Evolutionary conservation across 1,140 invertebrate genomes (phyloP).

Genomic region (Scaptodrosophila lebanonensis): DNA sequence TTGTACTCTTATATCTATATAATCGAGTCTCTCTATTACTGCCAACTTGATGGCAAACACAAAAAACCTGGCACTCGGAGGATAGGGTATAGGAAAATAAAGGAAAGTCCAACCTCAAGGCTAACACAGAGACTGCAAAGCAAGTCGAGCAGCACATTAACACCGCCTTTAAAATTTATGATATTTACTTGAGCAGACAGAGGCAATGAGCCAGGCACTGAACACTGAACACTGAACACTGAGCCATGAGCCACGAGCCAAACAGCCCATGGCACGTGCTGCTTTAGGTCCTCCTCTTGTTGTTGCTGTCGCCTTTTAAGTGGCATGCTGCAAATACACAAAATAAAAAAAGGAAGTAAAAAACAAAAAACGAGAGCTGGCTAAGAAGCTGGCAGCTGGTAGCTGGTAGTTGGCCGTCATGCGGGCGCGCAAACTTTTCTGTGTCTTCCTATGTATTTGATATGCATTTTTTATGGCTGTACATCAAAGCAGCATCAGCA

Average conservation of each 20-base stretch:
- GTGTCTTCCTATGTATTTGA: slow-evolving; percentile 1
- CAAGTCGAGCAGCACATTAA: slow-evolving; percentile 52
- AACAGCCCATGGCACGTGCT: neutral
- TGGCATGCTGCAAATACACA: no score
- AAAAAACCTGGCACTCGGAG: no score
- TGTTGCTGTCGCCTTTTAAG: neutral
- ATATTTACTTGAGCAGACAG: slow-evolving; percentile 61
- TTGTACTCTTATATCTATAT: no score
- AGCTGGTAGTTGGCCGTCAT: neutral
- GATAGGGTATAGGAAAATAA: no score
- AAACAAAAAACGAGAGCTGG: slow-evolving; percentile 1
- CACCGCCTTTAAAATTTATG: slow-evolving; percentile 69
- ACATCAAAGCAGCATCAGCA: slow-evolving; percentile 24
- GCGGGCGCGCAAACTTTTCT: neutral
- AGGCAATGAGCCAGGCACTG: slow-evolving; percentile 28
- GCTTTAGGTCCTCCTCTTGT: neutral
- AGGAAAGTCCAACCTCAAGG: slow-evolving; percentile 4
- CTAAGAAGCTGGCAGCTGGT: neutral
- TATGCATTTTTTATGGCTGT: slow-evolving; percentile 44
- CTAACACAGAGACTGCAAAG: slow-evolving; percentile 10
- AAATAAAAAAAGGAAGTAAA: no score
- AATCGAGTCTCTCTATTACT: no score
- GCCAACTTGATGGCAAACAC: no score
- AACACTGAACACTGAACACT: no score
- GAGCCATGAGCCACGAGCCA: no score